Percentiles rank a stretch among this genome's conserved stretches.
Evolutionary conservation across 2,888 invertebrate species (phyloP).

Genomic region (Nomada hirtipes): DNA sequence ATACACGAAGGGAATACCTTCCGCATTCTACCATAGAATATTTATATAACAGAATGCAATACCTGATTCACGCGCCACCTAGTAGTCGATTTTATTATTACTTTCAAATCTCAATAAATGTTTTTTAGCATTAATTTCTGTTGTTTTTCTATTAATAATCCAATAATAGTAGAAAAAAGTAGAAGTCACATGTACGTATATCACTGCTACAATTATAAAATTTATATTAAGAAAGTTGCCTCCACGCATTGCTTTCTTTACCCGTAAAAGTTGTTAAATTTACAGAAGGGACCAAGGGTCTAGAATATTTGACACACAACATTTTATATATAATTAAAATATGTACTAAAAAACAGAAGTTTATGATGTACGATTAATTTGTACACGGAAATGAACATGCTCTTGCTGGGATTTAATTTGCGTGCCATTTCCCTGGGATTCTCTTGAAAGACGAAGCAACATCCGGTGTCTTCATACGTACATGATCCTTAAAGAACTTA

Average conservation of each 20-base stretch:
- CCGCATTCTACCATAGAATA: not conserved
- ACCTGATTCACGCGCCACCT: constrained; percentile 11
- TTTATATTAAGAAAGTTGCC: too few species aligned
- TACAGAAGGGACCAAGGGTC: too few species aligned
- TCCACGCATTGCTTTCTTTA: too few species aligned
- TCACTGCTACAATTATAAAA: too few species aligned
- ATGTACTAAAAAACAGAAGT: not conserved
- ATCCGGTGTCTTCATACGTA: constrained; percentile 24
- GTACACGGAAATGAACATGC: not conserved
- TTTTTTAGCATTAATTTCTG: not conserved
- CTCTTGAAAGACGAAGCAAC: constrained; percentile 1
- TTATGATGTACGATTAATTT: not conserved
- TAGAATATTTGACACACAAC: too few species aligned
- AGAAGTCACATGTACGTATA: not conserved
- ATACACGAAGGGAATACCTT: not conserved
- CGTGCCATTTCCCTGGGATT: constrained; percentile 3
- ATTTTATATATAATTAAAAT: too few species aligned
- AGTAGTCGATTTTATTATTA: not conserved
- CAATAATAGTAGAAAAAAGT: not conserved
- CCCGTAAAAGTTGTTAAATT: too few species aligned
- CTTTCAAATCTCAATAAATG: constrained; percentile 25
- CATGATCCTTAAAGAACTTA: constrained; percentile 4
- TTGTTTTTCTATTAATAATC: not conserved
- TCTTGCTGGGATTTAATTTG: not conserved
- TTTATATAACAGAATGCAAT: too few species aligned